Conservation (phyloP, 2,888 invertebrate species). For the Drosophila crucigera region DNA sequence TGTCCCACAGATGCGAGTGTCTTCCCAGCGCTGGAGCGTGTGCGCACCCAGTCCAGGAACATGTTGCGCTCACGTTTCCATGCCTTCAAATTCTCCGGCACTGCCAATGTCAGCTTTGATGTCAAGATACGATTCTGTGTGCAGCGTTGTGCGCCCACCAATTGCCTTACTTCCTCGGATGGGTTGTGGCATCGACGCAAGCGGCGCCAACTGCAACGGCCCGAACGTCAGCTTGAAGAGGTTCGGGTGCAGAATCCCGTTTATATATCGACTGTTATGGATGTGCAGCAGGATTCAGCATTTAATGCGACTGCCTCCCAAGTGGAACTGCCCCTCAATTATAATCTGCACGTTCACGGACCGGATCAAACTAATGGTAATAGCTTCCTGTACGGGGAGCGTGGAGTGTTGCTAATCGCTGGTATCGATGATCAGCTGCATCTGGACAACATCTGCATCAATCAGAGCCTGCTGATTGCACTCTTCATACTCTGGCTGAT, state of each 20-base stretch:
- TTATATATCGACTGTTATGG: constrained; percentile 83
- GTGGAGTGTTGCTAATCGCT: constrained; percentile 87
- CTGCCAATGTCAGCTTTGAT: constrained; percentile 93
- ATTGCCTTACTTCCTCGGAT: constrained; percentile 83
- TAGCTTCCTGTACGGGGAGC: constrained; percentile 88
- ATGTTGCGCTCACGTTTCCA: constrained; percentile 89
- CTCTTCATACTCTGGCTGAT: constrained; percentile 88
- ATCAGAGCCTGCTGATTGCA: constrained; percentile 89
- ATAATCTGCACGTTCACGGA: constrained; percentile 87
- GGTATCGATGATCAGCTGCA: constrained; percentile 85
- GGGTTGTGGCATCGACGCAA: constrained; percentile 53
- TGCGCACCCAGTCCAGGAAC: constrained; percentile 78
- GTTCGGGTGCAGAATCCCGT: constrained; percentile 81
- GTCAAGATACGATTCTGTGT: constrained; percentile 93
- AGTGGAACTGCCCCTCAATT: constrained; percentile 85
- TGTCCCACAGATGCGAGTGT: constrained; percentile 91
- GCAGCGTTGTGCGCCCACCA: constrained; percentile 88
- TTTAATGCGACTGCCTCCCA: constrained; percentile 27
- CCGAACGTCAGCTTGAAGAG: constrained; percentile 44
- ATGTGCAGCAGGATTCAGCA: constrained; percentile 63
- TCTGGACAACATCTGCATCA: constrained; percentile 86
- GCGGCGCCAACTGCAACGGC: constrained; percentile 46
- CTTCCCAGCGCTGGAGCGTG: constrained; percentile 86
- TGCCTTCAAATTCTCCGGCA: constrained; percentile 94
- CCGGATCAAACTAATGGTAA: constrained; percentile 87